These are phyloP conservation scores for Amiota communis DNA, from an alignment of 2,888 invertebrate species.

Conservation along the genomic window DNA sequence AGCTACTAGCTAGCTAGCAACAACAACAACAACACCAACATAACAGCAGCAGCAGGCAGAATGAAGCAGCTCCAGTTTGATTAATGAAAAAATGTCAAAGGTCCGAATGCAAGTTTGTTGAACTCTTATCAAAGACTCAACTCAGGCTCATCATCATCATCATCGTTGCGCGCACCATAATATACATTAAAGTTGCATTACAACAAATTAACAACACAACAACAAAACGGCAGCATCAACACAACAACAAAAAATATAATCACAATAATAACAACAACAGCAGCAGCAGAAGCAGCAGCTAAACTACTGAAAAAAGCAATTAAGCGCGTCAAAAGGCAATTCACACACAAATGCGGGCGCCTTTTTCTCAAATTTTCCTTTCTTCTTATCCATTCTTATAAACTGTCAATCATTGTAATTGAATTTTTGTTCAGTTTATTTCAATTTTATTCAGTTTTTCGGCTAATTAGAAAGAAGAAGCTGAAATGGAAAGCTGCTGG, in stretches of 20 bases:
- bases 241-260: neutral
- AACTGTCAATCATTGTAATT: constrained; percentile 25
- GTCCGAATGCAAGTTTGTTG: constrained; percentile 58
- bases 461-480: constrained; percentile 20
- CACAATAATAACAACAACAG: neutral
- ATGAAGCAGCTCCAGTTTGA: constrained; percentile 43
- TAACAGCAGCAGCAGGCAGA: constrained; percentile 36
- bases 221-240: constrained; percentile 3
- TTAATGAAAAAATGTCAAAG: constrained; percentile 65
- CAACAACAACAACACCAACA: constrained; percentile 9
- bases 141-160: constrained; percentile 1
- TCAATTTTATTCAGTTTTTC: neutral
- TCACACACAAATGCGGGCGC: constrained; percentile 15
- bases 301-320: constrained; percentile 7
- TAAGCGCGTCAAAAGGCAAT: constrained; percentile 13
- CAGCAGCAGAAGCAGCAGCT: too few relatives aligned
- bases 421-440: constrained; percentile 1
- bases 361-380: neutral
- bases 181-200: constrained; percentile 26
- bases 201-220: constrained; percentile 13
- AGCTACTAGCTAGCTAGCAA: constrained; percentile 29
- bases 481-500: constrained; percentile 22
- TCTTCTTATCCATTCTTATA: neutral
- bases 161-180: neutral
- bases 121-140: constrained; percentile 48